Percentiles rank a stretch among this genome's conserved stretches.
Conservation (phyloP, 2,888 invertebrate species). For the Parnassius orleans region DNA sequence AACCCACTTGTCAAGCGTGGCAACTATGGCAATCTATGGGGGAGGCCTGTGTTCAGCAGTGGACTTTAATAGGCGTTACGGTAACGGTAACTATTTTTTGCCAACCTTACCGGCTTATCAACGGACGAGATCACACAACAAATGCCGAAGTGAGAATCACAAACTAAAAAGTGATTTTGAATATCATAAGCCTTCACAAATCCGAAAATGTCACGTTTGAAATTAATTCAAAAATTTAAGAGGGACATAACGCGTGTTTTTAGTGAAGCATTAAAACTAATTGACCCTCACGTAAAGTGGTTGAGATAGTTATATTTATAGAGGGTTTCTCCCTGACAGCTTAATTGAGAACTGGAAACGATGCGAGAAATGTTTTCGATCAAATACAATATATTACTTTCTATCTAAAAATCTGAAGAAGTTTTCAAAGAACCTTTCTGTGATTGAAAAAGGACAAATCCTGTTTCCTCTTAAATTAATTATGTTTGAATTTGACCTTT, state of each 20-base stretch:
- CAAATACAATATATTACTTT: conserved; percentile 1
- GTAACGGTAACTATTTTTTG: too few species aligned
- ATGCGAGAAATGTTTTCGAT: not conserved
- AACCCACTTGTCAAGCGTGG: too few species aligned
- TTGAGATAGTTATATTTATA: conserved; percentile 7
- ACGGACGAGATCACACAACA: too few species aligned
- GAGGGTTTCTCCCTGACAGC: not conserved
- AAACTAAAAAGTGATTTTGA: too few species aligned
- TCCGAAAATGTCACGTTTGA: too few species aligned
- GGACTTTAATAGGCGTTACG: too few species aligned
- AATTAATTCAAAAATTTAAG: not conserved
- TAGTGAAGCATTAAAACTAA: conserved; percentile 11
- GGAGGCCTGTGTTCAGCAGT: too few species aligned
- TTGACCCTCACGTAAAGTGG: conserved; percentile 11
- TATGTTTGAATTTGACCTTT: not conserved
- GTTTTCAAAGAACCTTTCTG: conserved; percentile 8
- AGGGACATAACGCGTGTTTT: conserved; percentile 6
- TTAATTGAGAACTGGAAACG: not conserved
- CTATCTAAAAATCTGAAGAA: not conserved
- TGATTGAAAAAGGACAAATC: conserved; percentile 2
- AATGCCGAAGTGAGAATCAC: too few species aligned
- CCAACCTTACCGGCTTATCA: too few species aligned
- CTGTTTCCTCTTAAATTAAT: conserved; percentile 1
- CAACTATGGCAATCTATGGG: too few species aligned
- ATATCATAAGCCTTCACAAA: too few species aligned